Evolutionary conservation across 2,113 vertebrate genomes (phyloP).

Genomic region (Antennarius striatus): DNA sequence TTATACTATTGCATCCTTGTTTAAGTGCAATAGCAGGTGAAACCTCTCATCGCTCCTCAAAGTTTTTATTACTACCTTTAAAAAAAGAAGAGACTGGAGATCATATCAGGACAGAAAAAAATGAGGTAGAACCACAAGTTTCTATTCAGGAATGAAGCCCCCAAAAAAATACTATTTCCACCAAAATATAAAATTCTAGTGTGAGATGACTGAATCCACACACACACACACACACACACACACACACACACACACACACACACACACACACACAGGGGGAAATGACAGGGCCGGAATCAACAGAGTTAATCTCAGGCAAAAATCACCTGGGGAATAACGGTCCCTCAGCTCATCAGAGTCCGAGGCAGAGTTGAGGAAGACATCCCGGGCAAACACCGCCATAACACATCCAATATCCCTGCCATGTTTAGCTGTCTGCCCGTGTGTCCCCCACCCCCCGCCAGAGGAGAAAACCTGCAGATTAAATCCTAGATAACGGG

Average conservation of each 20-base stretch:
- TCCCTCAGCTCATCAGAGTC: constrained; percentile 72
- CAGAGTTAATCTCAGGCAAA: constrained; percentile 57
- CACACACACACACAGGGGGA: constrained; percentile 41
- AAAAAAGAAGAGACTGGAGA: constrained; percentile 25
- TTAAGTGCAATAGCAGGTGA: constrained; percentile 18
- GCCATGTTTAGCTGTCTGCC: constrained; percentile 51
- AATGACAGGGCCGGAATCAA: constrained; percentile 50
- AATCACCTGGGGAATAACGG: constrained; percentile 64
- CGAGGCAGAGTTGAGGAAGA: constrained; percentile 62
- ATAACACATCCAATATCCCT: constrained; percentile 69
- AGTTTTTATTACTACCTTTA: constrained; percentile 9
- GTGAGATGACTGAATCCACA: constrained; percentile 13
- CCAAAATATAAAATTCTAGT: constrained; percentile 16
- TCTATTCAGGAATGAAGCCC: too few relatives aligned
- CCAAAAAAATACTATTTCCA: not conserved
- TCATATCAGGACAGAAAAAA: constrained; percentile 12
- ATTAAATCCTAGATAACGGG: constrained; percentile 64
- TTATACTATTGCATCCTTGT: constrained; percentile 26
- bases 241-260: constrained; percentile 31
- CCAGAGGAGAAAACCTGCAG: constrained; percentile 54
- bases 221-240: constrained; percentile 44
- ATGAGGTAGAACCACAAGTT: not conserved
- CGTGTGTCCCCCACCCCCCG: constrained; percentile 37
- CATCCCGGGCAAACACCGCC: constrained; percentile 61
- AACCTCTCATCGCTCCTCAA: constrained; percentile 29